Evolutionary conservation across 2,888 invertebrate species (phyloP), one percentile per base, ranked within the genome.

Genomic region (Brachyptera putata): DNA sequence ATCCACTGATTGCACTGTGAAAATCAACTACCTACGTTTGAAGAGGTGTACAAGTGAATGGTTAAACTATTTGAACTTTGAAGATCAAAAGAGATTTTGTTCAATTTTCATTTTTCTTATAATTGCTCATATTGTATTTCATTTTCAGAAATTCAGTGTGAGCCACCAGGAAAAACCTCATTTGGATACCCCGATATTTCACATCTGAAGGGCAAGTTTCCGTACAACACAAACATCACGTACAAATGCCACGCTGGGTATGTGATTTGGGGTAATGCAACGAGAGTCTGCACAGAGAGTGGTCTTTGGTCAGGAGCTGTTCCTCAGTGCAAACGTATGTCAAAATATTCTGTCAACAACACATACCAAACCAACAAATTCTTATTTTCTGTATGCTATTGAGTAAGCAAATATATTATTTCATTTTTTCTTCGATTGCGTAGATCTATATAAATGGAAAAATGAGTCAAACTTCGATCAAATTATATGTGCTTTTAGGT

Each of bases 181-280:
- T 63, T 65, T 43, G 67, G 67, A n/a, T 66, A 62, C 41, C 61
- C 64, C 16, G 65, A 65, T 34, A 61, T 64, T n/a, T 60, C 57
- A 56, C 63, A 65, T 37, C 60, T 64, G 49, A 56, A 62, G 11
- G 66, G 65, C n/a, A 64, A 60, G 39, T 67, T 64, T 56, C 64
- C 64, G 5, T 65, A 59, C 43, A 66, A 66, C 25, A 64, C 65
- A n/a, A 55, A 62, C 48, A 64, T 65, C 36, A 65, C 61, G 3
- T 68, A 68, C 62, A 61, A 60, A 41, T 68, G 68, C 48, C 64
- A 59, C 36, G 58, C 64, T 1, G 68, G 68, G 21, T 67, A 66
- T 53, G 43, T 61, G 11, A 22, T 67, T 4, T 53, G 58, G 41
- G 64, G 64, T 2, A 64, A 64, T 41, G 58, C 62, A 2, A 58